Percentiles rank a stretch among this genome's conserved stretches.
These are phyloP conservation scores for Rhineura floridana DNA, from an alignment of 2,113 vertebrate genomes.

Conservation along the genomic window DNA sequence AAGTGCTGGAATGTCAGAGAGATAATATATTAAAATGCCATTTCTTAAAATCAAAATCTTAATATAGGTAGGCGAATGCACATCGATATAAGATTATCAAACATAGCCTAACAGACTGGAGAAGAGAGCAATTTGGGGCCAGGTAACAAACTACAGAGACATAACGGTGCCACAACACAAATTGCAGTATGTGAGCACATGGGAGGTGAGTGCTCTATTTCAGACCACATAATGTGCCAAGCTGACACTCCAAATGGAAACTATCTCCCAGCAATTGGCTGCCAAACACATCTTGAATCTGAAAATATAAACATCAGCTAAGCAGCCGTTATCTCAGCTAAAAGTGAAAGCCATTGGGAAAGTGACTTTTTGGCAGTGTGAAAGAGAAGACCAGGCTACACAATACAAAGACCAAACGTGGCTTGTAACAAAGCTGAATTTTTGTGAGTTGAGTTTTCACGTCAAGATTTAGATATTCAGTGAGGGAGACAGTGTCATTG, in stretches of 20 bases:
- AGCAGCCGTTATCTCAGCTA: constrained; percentile 50
- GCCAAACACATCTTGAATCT: constrained; percentile 56
- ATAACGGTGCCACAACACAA: constrained; percentile 40
- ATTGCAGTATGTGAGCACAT: constrained; percentile 46
- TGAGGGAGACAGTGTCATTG: background rate
- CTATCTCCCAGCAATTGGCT: constrained; percentile 58
- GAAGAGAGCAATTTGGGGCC: constrained; percentile 25
- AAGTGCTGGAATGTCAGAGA: constrained; percentile 10
- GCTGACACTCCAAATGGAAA: constrained; percentile 60
- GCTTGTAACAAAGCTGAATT: constrained; percentile 16
- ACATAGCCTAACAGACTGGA: background rate
- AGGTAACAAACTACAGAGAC: constrained; percentile 45
- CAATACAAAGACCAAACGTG: constrained; percentile 1
- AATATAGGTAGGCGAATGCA: background rate
- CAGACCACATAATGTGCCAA: constrained; percentile 55
- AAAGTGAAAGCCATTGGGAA: constrained; percentile 50
- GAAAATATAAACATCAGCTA: constrained; percentile 62
- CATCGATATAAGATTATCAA: background rate
- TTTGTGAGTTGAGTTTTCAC: background rate
- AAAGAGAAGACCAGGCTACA: constrained; percentile 31
- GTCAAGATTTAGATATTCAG: background rate
- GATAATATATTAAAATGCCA: constrained; percentile 24
- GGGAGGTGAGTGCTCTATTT: constrained; percentile 41
- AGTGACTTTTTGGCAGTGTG: constrained; percentile 29
- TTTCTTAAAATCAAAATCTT: constrained; percentile 17